Conservation (phyloP, 2,113 vertebrate species). For the Pollachius pollachius region DNA sequence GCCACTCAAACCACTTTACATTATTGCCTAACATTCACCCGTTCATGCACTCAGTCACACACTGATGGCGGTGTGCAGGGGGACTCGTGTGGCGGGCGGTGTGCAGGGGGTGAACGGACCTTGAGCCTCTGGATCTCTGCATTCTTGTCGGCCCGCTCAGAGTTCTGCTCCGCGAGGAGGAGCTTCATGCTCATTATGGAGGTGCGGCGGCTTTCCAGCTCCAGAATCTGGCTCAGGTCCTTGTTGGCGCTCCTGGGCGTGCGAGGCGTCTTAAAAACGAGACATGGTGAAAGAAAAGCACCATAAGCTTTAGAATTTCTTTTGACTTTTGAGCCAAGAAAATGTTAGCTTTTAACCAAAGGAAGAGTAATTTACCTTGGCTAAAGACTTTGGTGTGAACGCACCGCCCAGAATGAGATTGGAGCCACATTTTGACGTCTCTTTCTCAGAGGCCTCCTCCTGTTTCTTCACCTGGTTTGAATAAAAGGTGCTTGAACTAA, state of each 20-base stretch:
- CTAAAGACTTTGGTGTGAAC: constrained; percentile 58
- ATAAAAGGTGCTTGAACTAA: constrained; percentile 2
- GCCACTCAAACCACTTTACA: too few species aligned
- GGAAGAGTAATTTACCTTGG: constrained; percentile 43
- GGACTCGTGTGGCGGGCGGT: background rate
- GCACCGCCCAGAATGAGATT: constrained; percentile 21
- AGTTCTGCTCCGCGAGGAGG: constrained; percentile 83
- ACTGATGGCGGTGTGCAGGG: too few species aligned
- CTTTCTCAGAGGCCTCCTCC: constrained; percentile 58
- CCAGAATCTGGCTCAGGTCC: constrained; percentile 79
- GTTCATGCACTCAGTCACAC: too few species aligned
- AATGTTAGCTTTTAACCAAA: background rate
- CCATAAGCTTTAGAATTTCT: too few species aligned
- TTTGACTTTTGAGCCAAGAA: too few species aligned
- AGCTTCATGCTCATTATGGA: constrained; percentile 84
- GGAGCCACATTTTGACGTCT: constrained; percentile 35
- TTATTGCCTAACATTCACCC: too few species aligned
- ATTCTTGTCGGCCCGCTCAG: constrained; percentile 87
- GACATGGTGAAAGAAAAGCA: too few species aligned
- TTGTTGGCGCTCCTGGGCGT: constrained; percentile 80
- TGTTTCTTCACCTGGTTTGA: constrained; percentile 60
- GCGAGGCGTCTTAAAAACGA: constrained; percentile 76
- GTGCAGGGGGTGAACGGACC: constrained; percentile 56
- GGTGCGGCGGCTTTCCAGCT: constrained; percentile 83
- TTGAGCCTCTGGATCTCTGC: constrained; percentile 89